Conservation (phyloP, 1,140 invertebrate genomes). For the Reticulitermes speratus region DNA sequence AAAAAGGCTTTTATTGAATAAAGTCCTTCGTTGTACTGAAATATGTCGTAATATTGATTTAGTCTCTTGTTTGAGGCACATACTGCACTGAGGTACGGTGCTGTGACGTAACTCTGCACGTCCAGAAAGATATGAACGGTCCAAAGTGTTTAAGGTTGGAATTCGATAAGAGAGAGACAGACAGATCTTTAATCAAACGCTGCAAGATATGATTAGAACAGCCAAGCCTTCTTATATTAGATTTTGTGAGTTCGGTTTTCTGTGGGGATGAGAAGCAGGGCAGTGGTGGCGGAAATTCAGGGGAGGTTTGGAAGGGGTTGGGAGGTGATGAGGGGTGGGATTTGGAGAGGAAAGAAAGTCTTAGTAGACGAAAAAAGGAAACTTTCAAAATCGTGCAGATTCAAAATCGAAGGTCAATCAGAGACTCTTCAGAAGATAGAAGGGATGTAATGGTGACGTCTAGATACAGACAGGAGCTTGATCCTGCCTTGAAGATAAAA, state of each 20-base stretch:
- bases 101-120: background rate
- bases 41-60: too few relatives aligned
- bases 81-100: too few relatives aligned
- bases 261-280: too few relatives aligned
- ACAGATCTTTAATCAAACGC: background rate
- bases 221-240: background rate
- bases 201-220: background rate
- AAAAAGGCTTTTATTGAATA: too few relatives aligned
- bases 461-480: background rate
- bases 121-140: background rate
- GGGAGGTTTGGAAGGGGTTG: background rate
- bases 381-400: background rate
- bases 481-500: background rate
- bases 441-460: background rate
- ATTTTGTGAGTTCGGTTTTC: background rate
- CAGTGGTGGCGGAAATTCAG: too few relatives aligned
- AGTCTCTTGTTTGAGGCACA: too few relatives aligned
- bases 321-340: too few relatives aligned
- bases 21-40: too few relatives aligned
- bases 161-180: background rate
- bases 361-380: background rate
- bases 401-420: background rate
- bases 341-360: too few relatives aligned
- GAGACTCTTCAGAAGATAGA: background rate
- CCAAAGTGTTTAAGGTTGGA: background rate